Percentiles rank a stretch among this genome's conserved stretches.
These are phyloP conservation scores for Decapterus maruadsi DNA, from an alignment of 2,797 vertebrate genomes.

Conservation along the genomic window DNA sequence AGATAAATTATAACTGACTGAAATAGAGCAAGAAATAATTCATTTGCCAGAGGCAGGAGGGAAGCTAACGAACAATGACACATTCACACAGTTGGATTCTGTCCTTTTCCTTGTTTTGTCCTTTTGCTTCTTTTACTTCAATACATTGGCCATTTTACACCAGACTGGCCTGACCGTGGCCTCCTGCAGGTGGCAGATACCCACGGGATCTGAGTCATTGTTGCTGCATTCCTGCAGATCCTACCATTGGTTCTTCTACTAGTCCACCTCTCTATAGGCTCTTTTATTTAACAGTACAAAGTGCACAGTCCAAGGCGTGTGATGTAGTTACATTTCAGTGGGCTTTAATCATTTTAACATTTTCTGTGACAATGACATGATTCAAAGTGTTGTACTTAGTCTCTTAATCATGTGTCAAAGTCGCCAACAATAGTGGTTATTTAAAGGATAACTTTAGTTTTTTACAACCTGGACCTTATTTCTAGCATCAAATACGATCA, in stretches of 20 bases:
- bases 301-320: too few species aligned
- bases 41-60: constrained; percentile 16
- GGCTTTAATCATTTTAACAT: too few species aligned
- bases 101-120: constrained; percentile 16
- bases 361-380: too few species aligned
- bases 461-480: too few species aligned
- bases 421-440: not conserved
- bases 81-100: constrained; percentile 15
- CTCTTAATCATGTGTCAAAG: too few species aligned
- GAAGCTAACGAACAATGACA: constrained; percentile 36
- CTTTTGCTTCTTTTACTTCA: constrained; percentile 35
- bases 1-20: constrained; percentile 29
- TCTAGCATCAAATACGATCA: too few species aligned
- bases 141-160: constrained; percentile 37
- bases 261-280: constrained; percentile 9
- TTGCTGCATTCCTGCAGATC: constrained; percentile 37
- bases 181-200: constrained; percentile 49
- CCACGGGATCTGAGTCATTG: constrained; percentile 51
- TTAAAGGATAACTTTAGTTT: too few species aligned
- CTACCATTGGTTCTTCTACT: constrained; percentile 37
- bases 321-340: too few species aligned
- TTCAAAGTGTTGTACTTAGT: not conserved
- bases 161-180: constrained; percentile 33
- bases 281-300: not conserved
- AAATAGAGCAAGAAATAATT: constrained; percentile 46